Evolutionary conservation across 1,140 invertebrate species (phyloP).

Genomic region (Drosophila subpulchrella): DNA sequence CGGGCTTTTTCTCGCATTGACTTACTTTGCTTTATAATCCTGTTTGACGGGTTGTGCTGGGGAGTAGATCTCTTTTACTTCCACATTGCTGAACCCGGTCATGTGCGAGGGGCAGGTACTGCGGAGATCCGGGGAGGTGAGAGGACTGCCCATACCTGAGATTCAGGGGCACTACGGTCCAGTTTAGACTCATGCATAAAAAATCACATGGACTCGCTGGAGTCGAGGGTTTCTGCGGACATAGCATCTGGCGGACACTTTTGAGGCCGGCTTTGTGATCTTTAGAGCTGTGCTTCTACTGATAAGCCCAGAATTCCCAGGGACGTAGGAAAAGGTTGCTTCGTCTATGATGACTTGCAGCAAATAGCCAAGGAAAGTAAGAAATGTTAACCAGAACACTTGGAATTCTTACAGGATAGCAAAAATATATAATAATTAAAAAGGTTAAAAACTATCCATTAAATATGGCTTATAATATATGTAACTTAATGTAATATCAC

Average conservation of each 20-base stretch:
- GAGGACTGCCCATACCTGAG: slow-evolving; percentile 17
- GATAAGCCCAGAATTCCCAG: slow-evolving; percentile 20
- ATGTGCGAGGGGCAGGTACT: slow-evolving; percentile 47
- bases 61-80: slow-evolving; percentile 68
- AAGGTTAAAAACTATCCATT: no score
- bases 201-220: slow-evolving; percentile 46
- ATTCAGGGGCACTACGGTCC: slow-evolving; percentile 29
- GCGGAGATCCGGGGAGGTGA: background rate
- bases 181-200: slow-evolving; percentile 25
- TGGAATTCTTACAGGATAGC: no score
- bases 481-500: no score
- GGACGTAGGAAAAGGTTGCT: background rate
- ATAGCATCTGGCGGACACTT: slow-evolving; percentile 47
- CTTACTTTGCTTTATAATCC: slow-evolving; percentile 82
- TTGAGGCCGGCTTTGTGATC: slow-evolving; percentile 22
- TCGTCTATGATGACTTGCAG: background rate
- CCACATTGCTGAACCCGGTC: slow-evolving; percentile 76
- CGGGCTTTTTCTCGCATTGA: slow-evolving; percentile 53
- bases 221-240: slow-evolving; percentile 4
- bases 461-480: no score
- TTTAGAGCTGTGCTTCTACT: background rate
- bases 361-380: no score
- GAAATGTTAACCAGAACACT: background rate
- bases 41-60: slow-evolving; percentile 76
- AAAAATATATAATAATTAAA: no score